phyloP scores from a whole-genome alignment of 1,140 invertebrate species.

The Drosophila lacertosa region DNA sequence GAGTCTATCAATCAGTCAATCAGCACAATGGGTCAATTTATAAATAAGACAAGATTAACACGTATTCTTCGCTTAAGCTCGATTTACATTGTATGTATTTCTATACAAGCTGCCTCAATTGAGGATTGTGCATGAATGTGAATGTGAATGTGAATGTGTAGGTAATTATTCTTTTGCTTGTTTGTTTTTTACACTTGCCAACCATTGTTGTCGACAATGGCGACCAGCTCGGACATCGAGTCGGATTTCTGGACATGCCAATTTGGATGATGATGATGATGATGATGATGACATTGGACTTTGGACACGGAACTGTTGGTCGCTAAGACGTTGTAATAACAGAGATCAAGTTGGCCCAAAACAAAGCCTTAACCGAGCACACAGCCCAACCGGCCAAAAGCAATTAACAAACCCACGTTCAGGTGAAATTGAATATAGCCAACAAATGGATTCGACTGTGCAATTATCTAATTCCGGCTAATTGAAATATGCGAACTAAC shows the following conservation, averaged over 20 bases:
- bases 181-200: constrained; percentile 25
- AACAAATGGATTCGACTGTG: neutral
- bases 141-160: neutral
- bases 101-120: neutral
- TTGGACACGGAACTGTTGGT: constrained; percentile 40
- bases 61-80: neutral
- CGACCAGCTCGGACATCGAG: neutral
- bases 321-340: constrained; percentile 41
- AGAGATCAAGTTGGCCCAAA: constrained; percentile 60
- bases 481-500: too few relatives aligned
- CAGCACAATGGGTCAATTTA: too few relatives aligned
- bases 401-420: neutral
- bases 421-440: neutral
- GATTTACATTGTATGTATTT: neutral
- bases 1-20: neutral
- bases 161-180: neutral
- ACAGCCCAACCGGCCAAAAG: neutral
- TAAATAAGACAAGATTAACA: too few relatives aligned
- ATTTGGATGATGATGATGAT: constrained; percentile 1
- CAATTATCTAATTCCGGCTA: neutral
- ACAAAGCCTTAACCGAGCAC: constrained; percentile 23
- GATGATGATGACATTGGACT: neutral
- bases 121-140: too few relatives aligned
- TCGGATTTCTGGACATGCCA: too few relatives aligned
- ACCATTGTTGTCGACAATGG: constrained; percentile 11